Conservation (phyloP, 2,888 invertebrate species). For the Drosophila crucigera region DNA sequence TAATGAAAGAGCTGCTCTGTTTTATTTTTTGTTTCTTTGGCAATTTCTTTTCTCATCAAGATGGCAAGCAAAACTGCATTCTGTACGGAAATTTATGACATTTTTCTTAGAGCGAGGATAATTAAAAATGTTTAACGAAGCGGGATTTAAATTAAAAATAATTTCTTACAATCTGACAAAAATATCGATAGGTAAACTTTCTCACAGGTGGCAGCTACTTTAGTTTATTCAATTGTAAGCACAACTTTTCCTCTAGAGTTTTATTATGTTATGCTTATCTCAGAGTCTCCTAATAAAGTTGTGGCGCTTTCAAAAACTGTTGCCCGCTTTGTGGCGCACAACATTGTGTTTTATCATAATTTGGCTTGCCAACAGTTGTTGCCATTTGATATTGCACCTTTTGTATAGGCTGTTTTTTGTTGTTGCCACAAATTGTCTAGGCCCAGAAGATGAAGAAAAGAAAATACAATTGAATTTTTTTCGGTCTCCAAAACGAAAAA, state of each 20-base stretch:
- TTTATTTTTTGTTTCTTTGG: constrained; percentile 5
- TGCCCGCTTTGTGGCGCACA: constrained; percentile 48
- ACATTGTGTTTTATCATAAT: constrained; percentile 22
- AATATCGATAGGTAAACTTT: not conserved
- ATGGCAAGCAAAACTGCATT: constrained; percentile 44
- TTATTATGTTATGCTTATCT: constrained; percentile 2
- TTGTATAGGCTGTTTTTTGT: not conserved
- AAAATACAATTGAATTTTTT: constrained; percentile 68
- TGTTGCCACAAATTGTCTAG: constrained; percentile 23
- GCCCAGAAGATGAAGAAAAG: constrained; percentile 14
- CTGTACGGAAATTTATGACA: constrained; percentile 13
- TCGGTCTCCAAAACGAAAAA: constrained; percentile 16
- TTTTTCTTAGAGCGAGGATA: constrained; percentile 8
- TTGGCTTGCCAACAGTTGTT: constrained; percentile 26
- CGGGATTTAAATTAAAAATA: not conserved
- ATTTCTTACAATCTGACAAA: not conserved
- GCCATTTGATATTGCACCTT: constrained; percentile 48
- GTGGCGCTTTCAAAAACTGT: constrained; percentile 23
- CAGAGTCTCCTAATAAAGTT: constrained; percentile 14
- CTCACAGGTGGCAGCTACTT: not conserved
- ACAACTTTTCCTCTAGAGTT: not conserved
- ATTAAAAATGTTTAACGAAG: not conserved
- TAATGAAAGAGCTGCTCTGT: constrained; percentile 39
- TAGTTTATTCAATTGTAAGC: not conserved
- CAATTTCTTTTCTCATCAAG: constrained; percentile 26